These are phyloP conservation scores for Caranx ignobilis DNA, from an alignment of 2,113 vertebrate genomes.

Conservation along the genomic window DNA sequence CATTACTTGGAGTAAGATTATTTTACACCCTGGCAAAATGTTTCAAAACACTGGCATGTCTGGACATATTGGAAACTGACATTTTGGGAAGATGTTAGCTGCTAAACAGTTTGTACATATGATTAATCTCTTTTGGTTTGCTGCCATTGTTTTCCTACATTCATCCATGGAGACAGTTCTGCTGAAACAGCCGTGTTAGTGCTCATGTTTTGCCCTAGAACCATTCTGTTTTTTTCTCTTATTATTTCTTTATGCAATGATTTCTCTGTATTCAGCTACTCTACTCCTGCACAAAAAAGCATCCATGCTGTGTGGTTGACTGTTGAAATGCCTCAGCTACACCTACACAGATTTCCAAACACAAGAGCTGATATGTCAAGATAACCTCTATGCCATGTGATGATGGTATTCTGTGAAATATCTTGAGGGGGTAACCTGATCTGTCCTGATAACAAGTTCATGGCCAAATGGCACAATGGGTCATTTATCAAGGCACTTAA, in stretches of 20 bases:
- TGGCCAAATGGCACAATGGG: background rate
- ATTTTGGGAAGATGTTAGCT: conserved; percentile 10
- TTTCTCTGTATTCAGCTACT: conserved; percentile 2
- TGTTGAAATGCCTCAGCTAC: background rate
- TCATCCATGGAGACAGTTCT: background rate
- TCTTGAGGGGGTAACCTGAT: background rate
- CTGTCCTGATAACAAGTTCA: background rate
- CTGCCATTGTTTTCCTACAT: background rate
- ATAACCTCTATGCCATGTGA: too few species aligned
- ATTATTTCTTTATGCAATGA: background rate
- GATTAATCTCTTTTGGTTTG: conserved; percentile 39
- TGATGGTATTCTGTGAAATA: background rate
- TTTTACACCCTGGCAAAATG: conserved; percentile 28
- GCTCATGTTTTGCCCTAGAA: conserved; percentile 13
- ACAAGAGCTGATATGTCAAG: too few species aligned
- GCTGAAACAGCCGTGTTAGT: conserved; percentile 3
- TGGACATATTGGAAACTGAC: conserved; percentile 9
- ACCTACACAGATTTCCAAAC: background rate
- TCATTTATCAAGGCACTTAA: background rate
- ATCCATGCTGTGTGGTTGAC: background rate
- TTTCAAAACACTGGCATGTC: conserved; percentile 22
- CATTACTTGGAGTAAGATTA: background rate
- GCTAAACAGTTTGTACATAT: conserved; percentile 29
- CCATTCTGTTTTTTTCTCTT: background rate
- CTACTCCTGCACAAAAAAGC: conserved; percentile 25